Conservation (phyloP, 2,797 vertebrate species). For the Arrhamphus sclerolepis region DNA sequence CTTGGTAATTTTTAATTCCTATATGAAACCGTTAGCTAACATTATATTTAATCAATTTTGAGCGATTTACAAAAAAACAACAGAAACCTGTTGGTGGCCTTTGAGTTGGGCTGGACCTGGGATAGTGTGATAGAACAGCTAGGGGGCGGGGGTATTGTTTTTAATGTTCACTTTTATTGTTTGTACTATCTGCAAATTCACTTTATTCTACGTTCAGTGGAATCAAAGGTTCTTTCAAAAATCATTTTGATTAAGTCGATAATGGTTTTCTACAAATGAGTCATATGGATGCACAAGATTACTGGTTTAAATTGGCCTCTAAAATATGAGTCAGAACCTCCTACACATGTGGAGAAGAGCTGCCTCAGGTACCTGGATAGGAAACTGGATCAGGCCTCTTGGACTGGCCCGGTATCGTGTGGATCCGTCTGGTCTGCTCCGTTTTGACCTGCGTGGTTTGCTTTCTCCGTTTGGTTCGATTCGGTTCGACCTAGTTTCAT, state of each 20-base stretch:
- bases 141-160: too few relatives aligned
- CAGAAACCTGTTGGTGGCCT: too few relatives aligned
- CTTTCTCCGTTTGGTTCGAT: slow-evolving; percentile 33
- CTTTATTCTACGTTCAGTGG: background rate
- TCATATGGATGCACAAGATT: slow-evolving; percentile 2
- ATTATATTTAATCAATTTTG: too few relatives aligned
- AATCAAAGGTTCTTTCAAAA: background rate
- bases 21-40: too few relatives aligned
- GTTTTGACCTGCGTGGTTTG: slow-evolving; percentile 28
- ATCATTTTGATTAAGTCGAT: background rate
- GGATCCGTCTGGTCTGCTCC: slow-evolving; percentile 46
- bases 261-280: background rate
- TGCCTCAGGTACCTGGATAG: slow-evolving; percentile 64
- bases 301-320: slow-evolving; percentile 5
- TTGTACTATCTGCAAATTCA: too few relatives aligned
- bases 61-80: too few relatives aligned
- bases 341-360: background rate
- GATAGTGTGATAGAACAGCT: too few relatives aligned
- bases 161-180: too few relatives aligned
- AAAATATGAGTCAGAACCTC: slow-evolving; percentile 24
- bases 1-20: too few relatives aligned
- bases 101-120: too few relatives aligned
- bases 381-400: slow-evolving; percentile 67
- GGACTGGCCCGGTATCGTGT: slow-evolving; percentile 27
- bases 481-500: slow-evolving; percentile 54